These are phyloP conservation scores for Gulo gulo DNA, from an alignment of 2,113 vertebrate species.

Conservation along the genomic window DNA sequence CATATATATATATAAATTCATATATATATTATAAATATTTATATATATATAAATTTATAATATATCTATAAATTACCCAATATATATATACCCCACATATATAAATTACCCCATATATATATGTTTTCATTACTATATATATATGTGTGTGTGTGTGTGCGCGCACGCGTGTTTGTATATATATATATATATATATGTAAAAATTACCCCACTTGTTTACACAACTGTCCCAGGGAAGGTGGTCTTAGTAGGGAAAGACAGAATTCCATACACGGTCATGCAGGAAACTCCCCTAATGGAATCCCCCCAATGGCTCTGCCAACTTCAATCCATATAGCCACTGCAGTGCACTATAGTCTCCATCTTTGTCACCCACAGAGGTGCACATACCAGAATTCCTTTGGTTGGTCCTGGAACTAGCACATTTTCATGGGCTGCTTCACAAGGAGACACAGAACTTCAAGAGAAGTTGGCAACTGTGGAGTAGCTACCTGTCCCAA, in stretches of 20 bases:
- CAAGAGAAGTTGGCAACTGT: neutral
- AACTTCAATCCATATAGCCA: neutral
- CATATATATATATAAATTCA: neutral
- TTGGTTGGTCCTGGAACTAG: neutral
- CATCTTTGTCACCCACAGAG: neutral
- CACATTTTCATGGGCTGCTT: neutral
- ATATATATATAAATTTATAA: too few relatives aligned
- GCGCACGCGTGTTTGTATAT: too few relatives aligned
- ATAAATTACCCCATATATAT: too few relatives aligned
- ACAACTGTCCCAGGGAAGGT: neutral
- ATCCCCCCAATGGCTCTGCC: neutral
- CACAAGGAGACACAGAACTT: neutral
- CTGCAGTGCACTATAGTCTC: neutral
- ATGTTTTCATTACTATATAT: too few relatives aligned
- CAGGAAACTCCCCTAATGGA: neutral
- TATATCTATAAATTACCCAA: too few relatives aligned
- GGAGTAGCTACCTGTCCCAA: neutral
- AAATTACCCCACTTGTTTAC: neutral
- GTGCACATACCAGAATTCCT: neutral
- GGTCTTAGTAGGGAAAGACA: neutral
- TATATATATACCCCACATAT: too few relatives aligned
- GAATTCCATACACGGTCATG: neutral
- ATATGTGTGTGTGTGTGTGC: too few relatives aligned
- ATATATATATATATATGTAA: neutral
- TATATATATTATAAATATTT: too few relatives aligned